phyloP scores from a whole-genome alignment of 2,797 vertebrate species.

The Lutjanus campechanus region DNA sequence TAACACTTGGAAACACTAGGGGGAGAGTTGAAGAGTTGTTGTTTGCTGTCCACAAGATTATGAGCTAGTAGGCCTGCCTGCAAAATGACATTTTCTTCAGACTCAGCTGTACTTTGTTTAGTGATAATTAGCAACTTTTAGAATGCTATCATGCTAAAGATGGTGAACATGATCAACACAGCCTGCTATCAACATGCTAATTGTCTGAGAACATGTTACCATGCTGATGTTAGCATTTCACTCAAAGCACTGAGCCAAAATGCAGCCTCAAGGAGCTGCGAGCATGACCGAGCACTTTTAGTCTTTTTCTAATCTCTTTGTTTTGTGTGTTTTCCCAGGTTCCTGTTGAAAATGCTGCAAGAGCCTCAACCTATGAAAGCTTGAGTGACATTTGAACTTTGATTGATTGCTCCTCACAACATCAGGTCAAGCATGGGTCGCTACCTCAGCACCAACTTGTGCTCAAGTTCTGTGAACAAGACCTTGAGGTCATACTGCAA shows the following conservation, averaged over 20 bases:
- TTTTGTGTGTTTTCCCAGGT: conserved; percentile 44
- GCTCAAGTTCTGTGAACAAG: conserved; percentile 51
- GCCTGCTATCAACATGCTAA: neutral
- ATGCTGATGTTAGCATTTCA: no score
- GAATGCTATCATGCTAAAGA: neutral
- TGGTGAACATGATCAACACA: neutral
- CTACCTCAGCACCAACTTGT: conserved; percentile 62
- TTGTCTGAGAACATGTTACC: no score
- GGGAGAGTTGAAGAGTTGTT: no score
- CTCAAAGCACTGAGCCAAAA: neutral
- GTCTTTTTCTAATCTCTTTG: conserved; percentile 18
- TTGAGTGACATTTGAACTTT: conserved; percentile 28
- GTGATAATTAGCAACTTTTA: neutral
- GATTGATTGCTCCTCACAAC: conserved; percentile 18
- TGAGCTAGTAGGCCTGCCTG: neutral
- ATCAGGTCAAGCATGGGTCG: conserved; percentile 65
- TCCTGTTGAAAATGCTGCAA: conserved; percentile 19
- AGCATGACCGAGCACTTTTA: neutral
- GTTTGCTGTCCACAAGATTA: neutral
- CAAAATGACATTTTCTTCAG: neutral
- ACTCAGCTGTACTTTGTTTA: neutral
- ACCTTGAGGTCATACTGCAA: conserved; percentile 67
- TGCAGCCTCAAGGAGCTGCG: neutral
- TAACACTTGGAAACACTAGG: no score
- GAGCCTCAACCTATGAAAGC: conserved; percentile 1